Conservation (phyloP, 2,113 vertebrate genomes). For the Micronycteris hirsuta region DNA sequence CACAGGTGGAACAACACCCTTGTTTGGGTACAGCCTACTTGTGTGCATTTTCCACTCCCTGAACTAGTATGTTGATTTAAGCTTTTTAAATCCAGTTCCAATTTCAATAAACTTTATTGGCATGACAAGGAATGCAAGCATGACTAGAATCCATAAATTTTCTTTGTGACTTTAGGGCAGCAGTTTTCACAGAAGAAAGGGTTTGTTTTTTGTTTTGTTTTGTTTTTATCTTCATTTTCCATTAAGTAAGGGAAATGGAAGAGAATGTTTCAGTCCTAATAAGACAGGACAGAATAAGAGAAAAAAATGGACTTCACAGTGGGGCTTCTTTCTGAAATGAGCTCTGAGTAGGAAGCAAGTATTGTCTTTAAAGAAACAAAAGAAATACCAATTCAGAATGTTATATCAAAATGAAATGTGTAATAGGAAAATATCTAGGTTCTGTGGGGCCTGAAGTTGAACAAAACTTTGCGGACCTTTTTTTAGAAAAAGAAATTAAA, state of each 20-base stretch:
- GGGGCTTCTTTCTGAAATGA: constrained; percentile 45
- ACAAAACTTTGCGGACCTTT: not conserved
- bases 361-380: constrained; percentile 42
- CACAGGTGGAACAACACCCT: not conserved
- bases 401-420: constrained; percentile 13
- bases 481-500: constrained; percentile 13
- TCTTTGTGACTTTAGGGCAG: constrained; percentile 63
- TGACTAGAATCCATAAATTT: constrained; percentile 62
- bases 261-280: constrained; percentile 59
- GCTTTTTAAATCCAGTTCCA: constrained; percentile 59
- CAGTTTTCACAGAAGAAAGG: constrained; percentile 58
- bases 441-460: not conserved
- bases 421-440: not conserved
- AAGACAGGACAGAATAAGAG: constrained; percentile 48
- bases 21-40: not conserved
- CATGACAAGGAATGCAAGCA: constrained; percentile 51
- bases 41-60: not conserved
- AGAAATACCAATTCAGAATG: not conserved
- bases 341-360: constrained; percentile 18
- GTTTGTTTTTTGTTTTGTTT: not conserved
- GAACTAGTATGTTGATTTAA: constrained; percentile 28
- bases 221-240: constrained; percentile 66
- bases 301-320: constrained; percentile 7
- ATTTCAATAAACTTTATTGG: constrained; percentile 74
- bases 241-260: constrained; percentile 68